Base-by-base conservation (phyloP, 2,888 invertebrate species). In the Drosophila subquinaria region DNA sequence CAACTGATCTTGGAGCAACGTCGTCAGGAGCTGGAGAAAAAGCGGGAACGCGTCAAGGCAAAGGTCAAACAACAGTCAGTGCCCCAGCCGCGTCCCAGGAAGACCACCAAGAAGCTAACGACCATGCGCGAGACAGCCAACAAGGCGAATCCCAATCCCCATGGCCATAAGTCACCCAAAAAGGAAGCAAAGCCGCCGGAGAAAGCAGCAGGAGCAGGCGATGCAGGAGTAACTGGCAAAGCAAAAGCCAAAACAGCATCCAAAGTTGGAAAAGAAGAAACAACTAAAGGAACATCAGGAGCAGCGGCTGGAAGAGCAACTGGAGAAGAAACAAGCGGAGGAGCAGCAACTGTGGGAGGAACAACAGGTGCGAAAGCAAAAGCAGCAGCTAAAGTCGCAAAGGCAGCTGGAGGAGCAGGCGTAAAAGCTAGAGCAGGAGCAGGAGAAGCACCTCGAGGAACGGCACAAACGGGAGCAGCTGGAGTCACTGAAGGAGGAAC, bases 1-100 rank as follows among this genome's bases (percentile, higher is more conserved):
- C 72, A 77, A 8, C 2, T 0, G 5, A 20, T 20, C 0, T 50
- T 59, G 6, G 62, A 80, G 36, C 74, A 76, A 35, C 77, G 66
- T 4, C 74, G 66, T 1, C 53, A 69, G 11, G 83, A 91, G 36
- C 73, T 92, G 36, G 90, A 87, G 33, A 60, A 79, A 43, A 92
- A 92, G 53, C 85, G 91, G 2, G 83, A 91, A 30, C 90, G 92
- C 3, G 90, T 93, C 11, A 90, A 90, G 66, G 89, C 88, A 3
- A 92, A 92, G 65, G 74, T 91, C 0, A 88, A 80, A 45, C 71
- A 82, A 23, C 62, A 65, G 23, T 40, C 15, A 42, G 69, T 77
- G 8, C 65, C 66, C 36, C 71, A 51, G 40, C 5, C 9, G n/a
- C 65, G 53, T 17, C 20, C 43, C 48, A 80, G 51, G 38, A 81